Base-by-base conservation (phyloP, 2,797 vertebrate species). In the Poeciliopsis turneri region DNA sequence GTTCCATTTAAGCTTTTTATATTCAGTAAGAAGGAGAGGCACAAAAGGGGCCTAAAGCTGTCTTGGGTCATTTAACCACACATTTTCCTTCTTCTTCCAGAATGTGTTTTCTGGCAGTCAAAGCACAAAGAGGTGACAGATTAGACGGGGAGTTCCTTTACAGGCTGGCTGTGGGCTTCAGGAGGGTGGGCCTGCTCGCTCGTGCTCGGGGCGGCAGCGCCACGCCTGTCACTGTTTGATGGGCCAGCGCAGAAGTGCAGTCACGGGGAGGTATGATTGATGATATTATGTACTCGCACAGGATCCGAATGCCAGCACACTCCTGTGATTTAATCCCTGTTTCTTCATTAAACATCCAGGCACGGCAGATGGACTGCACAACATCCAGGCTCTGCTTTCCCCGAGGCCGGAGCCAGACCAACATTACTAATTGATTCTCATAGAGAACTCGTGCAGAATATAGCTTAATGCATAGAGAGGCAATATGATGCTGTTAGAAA, bases 281-380 rank as follows among this genome's bases (percentile, higher is more conserved):
- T 95, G 94, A 94, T 92, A 93, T 94, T 94, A 94, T 90, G 92
- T 88, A 91, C 92, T 91, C 88, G 82, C 75, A 64, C 77, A 84
- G 82, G 92, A 93, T 91, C 91, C 89, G 92, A 94, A 95, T 93
- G 92, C 90, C 91, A 90, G 90, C 77, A 81, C 92, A 88, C 83
- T 91, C 84, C 85, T 84, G 91, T 91, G 92, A 93, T 94, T 94
- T 93, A 95, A 94, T 93, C 90, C 90, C 85, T 36, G 76, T 87
- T 86, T 87, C 82, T 88, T 92, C 93, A 90, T 92, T 90, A 87
- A 88, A 93, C 88, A 91, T 87, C 77, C 83, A 83, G 82, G 74
- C 78, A 18, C 15, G 78, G 85, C 88, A 90, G 91, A 92, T 89
- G 87, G 89, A 87, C 87, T 75, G 49, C 55, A 77, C 70, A 36